Evolutionary conservation across 1,140 invertebrate species (phyloP).

Genomic region (Papilio polytes): DNA sequence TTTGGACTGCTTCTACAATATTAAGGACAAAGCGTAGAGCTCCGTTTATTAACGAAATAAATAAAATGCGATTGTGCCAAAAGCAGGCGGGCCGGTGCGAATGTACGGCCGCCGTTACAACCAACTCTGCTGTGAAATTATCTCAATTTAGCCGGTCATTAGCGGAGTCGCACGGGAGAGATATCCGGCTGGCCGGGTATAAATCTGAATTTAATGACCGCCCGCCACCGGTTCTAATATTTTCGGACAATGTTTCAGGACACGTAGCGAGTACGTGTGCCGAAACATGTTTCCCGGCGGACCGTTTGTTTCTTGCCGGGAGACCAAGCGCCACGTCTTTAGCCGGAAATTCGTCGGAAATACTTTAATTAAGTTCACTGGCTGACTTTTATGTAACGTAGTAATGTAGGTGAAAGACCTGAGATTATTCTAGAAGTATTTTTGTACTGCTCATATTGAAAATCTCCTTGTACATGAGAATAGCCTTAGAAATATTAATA

Average conservation of each 20-base stretch:
- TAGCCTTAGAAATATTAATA: too few relatives aligned
- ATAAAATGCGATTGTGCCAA: slow-evolving; percentile 26
- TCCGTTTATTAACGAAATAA: slow-evolving; percentile 38
- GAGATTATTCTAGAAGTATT: not conserved
- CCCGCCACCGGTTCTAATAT: slow-evolving; percentile 66
- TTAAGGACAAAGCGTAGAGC: slow-evolving; percentile 53
- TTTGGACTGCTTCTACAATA: slow-evolving; percentile 44
- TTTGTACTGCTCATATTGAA: not conserved
- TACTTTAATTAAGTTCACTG: slow-evolving; percentile 38
- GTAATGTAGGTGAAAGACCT: not conserved
- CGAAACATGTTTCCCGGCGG: slow-evolving; percentile 42
- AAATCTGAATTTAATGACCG: slow-evolving; percentile 82
- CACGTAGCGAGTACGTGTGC: slow-evolving; percentile 57
- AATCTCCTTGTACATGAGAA: not conserved
- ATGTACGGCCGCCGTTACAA: slow-evolving; percentile 58
- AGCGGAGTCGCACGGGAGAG: slow-evolving; percentile 81
- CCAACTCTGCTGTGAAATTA: slow-evolving; percentile 78
- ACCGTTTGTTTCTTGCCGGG: slow-evolving; percentile 48
- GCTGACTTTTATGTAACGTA: not conserved
- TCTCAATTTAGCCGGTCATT: slow-evolving; percentile 84
- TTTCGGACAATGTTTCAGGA: slow-evolving; percentile 69
- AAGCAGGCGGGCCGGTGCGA: slow-evolving; percentile 53
- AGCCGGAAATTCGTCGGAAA: slow-evolving; percentile 38
- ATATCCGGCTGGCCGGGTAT: slow-evolving; percentile 76
- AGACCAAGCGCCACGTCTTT: slow-evolving; percentile 32